Conservation (phyloP, 2,113 vertebrate species). For the Eptatretus burgeri region DNA sequence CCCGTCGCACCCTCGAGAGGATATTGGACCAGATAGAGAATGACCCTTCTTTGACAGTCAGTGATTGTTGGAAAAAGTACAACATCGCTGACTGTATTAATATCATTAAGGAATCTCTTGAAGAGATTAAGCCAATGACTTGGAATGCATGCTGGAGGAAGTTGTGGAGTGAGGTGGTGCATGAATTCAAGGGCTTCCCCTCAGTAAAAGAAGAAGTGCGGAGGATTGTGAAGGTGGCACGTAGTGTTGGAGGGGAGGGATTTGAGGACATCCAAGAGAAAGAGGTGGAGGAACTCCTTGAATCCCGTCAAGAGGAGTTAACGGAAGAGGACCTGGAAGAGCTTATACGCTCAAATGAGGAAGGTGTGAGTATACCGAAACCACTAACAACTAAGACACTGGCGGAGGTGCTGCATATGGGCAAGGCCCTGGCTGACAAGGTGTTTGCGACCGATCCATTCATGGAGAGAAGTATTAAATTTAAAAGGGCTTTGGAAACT, state of each 20-base stretch:
- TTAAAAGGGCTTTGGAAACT: neutral
- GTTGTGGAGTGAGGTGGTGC: slow-evolving; percentile 3
- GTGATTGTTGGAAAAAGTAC: slow-evolving; percentile 2
- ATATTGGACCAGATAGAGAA: neutral
- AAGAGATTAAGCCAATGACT: neutral
- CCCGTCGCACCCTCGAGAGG: neutral
- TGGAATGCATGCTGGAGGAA: neutral
- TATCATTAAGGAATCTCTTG: neutral
- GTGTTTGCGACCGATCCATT: neutral
- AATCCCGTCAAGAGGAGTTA: neutral
- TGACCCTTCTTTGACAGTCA: neutral
- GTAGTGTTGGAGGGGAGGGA: neutral
- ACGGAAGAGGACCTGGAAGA: neutral
- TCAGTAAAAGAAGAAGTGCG: neutral
- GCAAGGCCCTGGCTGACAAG: neutral
- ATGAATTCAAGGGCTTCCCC: slow-evolving; percentile 2
- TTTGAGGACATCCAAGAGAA: neutral
- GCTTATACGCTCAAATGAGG: neutral
- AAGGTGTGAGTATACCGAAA: neutral
- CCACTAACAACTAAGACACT: neutral
- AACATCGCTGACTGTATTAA: slow-evolving; percentile 1
- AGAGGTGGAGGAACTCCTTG: neutral
- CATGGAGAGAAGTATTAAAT: neutral
- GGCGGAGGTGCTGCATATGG: neutral
- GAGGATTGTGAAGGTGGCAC: neutral